A percentile compares a stretch with the other conserved stretches of the same genome.
Evolutionary conservation across 1,140 invertebrate genomes (phyloP).

Genomic region (Hermetia illucens): DNA sequence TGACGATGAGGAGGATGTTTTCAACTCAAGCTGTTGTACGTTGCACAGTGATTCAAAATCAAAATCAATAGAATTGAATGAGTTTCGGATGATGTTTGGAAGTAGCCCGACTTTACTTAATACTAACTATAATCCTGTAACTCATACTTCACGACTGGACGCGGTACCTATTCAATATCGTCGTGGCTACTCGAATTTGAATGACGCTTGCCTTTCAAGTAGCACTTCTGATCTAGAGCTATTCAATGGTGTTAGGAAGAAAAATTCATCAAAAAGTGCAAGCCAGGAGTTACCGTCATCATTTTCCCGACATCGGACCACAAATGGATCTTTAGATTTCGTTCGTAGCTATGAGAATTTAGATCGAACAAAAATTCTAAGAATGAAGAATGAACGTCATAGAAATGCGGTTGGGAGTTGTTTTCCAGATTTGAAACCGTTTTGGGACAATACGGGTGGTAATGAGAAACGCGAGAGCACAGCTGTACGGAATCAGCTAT

Average conservation of each 20-base stretch:
- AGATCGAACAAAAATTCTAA: slow-evolving; percentile 5
- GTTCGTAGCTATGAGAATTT: slow-evolving; percentile 5
- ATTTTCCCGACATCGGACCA: slow-evolving; percentile 2
- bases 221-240: slow-evolving; percentile 3
- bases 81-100: slow-evolving; percentile 5
- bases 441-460: background rate
- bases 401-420: background rate
- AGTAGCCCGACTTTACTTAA: slow-evolving; percentile 5
- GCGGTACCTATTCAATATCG: slow-evolving; percentile 5
- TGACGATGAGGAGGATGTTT: background rate
- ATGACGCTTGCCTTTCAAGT: slow-evolving; percentile 6
- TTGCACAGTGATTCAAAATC: slow-evolving; percentile 4
- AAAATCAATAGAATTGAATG: slow-evolving; percentile 1
- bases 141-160: slow-evolving; percentile 1
- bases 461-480: background rate
- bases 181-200: slow-evolving; percentile 7
- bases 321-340: slow-evolving; percentile 1
- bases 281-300: slow-evolving; percentile 3
- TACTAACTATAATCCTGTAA: slow-evolving; percentile 1
- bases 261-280: background rate
- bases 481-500: background rate
- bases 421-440: background rate
- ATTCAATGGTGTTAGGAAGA: background rate
- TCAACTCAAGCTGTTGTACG: background rate
- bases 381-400: slow-evolving; percentile 5